phyloP scores from a whole-genome alignment of 2,888 invertebrate species.

The Pterostichus niger region DNA sequence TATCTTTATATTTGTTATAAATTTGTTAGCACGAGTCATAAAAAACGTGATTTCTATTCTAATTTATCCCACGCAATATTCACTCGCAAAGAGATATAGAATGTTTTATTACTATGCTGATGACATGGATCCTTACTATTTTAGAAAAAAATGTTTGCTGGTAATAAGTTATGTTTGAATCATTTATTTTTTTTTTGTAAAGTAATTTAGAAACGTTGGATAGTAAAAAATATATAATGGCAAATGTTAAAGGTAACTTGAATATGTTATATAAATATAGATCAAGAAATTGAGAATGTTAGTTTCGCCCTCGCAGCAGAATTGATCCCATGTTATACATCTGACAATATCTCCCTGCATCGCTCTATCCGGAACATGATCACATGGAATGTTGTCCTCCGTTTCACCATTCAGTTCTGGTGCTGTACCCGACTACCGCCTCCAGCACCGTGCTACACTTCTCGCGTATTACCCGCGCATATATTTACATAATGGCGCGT shows the following conservation, averaged over 20 bases:
- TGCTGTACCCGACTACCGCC: slow-evolving; percentile 18
- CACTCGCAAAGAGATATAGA: slow-evolving; percentile 1
- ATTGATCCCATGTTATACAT: background rate
- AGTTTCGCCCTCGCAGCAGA: too few relatives aligned
- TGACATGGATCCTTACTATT: too few relatives aligned
- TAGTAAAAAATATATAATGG: too few relatives aligned
- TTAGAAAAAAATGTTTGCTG: too few relatives aligned
- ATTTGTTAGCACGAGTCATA: slow-evolving; percentile 37
- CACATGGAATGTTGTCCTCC: background rate
- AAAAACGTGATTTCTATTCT: slow-evolving; percentile 26
- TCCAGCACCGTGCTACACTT: slow-evolving; percentile 54
- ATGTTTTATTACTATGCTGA: background rate
- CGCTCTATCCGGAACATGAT: background rate
- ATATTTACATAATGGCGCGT: slow-evolving; percentile 71
- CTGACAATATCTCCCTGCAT: background rate
- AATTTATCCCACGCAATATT: slow-evolving; percentile 11
- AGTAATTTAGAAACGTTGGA: too few relatives aligned
- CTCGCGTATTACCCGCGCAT: slow-evolving; percentile 69
- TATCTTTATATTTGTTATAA: slow-evolving; percentile 43
- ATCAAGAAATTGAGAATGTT: too few relatives aligned
- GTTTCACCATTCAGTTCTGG: slow-evolving; percentile 46
- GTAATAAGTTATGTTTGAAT: too few relatives aligned
- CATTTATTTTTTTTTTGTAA: too few relatives aligned
- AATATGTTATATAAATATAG: too few relatives aligned
- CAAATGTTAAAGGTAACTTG: too few relatives aligned